Evolutionary conservation across 2,888 invertebrate species (phyloP).

Genomic region (Conistra vaccinii): DNA sequence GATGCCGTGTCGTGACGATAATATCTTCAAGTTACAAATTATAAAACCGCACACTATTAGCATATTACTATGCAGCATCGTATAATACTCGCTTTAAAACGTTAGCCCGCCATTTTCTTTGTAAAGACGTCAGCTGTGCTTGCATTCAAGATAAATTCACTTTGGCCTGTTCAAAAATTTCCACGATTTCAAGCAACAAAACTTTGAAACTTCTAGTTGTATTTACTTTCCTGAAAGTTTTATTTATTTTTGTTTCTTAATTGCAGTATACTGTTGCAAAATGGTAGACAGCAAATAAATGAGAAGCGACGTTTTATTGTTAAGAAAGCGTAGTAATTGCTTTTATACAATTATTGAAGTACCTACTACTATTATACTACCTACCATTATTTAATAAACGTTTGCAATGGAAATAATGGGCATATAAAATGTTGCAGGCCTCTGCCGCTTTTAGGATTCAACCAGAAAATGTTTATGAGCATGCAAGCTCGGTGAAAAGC

Average conservation of each 20-base stretch:
- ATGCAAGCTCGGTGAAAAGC: not conserved
- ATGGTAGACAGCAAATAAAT: constrained; percentile 14
- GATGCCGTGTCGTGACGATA: no score
- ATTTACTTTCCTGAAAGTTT: constrained; percentile 45
- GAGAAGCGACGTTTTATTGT: not conserved
- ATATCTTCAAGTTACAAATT: no score
- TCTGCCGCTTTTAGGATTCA: constrained; percentile 2
- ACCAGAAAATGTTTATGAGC: constrained; percentile 23
- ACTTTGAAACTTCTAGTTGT: constrained; percentile 49
- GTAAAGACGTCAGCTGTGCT: constrained; percentile 65
- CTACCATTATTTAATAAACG: not conserved
- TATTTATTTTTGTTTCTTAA: constrained; percentile 61
- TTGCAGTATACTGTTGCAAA: constrained; percentile 41
- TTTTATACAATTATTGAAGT: not conserved
- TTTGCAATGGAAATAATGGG: not conserved
- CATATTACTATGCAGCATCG: not conserved
- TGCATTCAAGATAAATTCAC: constrained; percentile 62
- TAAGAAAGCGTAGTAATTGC: not conserved
- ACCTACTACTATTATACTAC: not conserved
- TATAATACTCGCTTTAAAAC: constrained; percentile 13
- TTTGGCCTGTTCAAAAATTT: constrained; percentile 60
- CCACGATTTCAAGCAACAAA: constrained; percentile 39
- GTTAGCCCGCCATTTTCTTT: constrained; percentile 44
- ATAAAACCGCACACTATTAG: not conserved
- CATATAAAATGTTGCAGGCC: constrained; percentile 17